These are phyloP conservation scores for Ichneumoninae sp. DNA, from an alignment of 2,888 invertebrate genomes.

Conservation along the genomic window DNA sequence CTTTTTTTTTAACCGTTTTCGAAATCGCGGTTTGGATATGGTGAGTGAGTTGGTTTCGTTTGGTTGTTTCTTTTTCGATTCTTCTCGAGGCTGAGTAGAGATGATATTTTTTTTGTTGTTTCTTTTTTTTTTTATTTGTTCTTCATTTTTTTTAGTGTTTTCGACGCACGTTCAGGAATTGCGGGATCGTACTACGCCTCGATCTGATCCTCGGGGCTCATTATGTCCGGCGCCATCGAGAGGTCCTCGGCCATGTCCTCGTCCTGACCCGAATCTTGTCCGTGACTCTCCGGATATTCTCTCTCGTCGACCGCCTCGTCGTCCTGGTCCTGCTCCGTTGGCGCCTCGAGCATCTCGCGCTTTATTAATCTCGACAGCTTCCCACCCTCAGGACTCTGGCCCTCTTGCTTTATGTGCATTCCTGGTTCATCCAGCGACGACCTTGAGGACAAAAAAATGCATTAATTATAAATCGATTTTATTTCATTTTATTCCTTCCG, in stretches of 20 bases:
- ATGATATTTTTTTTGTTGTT: slow-evolving; percentile 11
- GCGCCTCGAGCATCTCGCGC: slow-evolving; percentile 81
- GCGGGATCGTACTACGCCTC: slow-evolving; percentile 81
- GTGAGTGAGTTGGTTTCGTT: slow-evolving; percentile 70
- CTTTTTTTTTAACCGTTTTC: slow-evolving; percentile 63
- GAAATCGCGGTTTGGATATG: slow-evolving; percentile 71
- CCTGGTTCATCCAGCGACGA: slow-evolving; percentile 83
- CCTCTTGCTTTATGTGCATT: slow-evolving; percentile 82
- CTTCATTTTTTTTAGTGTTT: slow-evolving; percentile 27
- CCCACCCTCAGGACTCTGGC: slow-evolving; percentile 82
- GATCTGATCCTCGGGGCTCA: slow-evolving; percentile 82
- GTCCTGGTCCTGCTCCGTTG: slow-evolving; percentile 78
- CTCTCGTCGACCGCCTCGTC: slow-evolving; percentile 80
- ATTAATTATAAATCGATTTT: too few relatives aligned
- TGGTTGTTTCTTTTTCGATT: slow-evolving; percentile 43
- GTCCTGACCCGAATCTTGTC: slow-evolving; percentile 81
- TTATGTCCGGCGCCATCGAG: slow-evolving; percentile 83
- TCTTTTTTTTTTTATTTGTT: neutral
- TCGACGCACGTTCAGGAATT: slow-evolving; percentile 12
- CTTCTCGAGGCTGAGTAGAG: neutral
- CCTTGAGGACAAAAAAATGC: slow-evolving; percentile 66
- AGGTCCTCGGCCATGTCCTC: slow-evolving; percentile 83
- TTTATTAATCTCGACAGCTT: slow-evolving; percentile 84
- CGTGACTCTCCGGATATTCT: slow-evolving; percentile 81
- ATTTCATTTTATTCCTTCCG: too few relatives aligned